Base-by-base conservation (phyloP, 2,113 vertebrate genomes). In the Halichoeres trimaculatus region DNA sequence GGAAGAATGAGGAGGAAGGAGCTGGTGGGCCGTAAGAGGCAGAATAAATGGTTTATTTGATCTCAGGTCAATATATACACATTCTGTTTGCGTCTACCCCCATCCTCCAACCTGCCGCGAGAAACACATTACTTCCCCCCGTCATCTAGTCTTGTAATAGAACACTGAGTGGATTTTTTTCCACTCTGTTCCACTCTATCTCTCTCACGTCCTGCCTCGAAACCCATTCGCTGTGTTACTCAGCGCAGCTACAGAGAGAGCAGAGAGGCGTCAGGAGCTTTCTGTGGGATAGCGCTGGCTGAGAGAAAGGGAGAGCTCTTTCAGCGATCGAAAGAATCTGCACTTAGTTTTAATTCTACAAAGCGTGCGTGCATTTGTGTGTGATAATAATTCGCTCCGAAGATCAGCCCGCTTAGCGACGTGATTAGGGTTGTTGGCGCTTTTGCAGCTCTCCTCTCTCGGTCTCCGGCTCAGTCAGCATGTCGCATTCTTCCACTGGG, bases 131-230 rank as follows among this genome's bases (percentile, higher is more conserved):
- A 66, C 43, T 43, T 4, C 66, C 51, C 30, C 69, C 16, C 23
- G 30, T 52, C 70, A 70, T 85, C 60, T 70, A 60, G 74, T 84
- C 69, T 83, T 55, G 75, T 88, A 89, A 89, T 83, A 65, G 81
- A 79, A 88, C 67, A 78, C 67, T 23, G 66, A 84, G 74, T 70
- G 72, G 77, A 81, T 72, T 74, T 78, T 53, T 58, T 61, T 43
- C 12, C 1, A 52, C 57, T 52, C 66, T 16, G 35, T 56, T 80
- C 54, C 79, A 65, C 77, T 80, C 45, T 57, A 41, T 82, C 74
- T 54, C 70, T 64, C 79, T 78, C 80, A 20, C 66, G 50, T 74
- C 61, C 66, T 68, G 72, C 64, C 48, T 63, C 69, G 83, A 65
- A 41, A 19, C 74, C 70, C 66, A 50, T 78, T 82, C 68, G 48